A percentile compares a stretch with the other conserved stretches of the same genome.
These are phyloP conservation scores for Bubalus kerabau DNA, from an alignment of 2,113 vertebrate genomes.

Conservation along the genomic window DNA sequence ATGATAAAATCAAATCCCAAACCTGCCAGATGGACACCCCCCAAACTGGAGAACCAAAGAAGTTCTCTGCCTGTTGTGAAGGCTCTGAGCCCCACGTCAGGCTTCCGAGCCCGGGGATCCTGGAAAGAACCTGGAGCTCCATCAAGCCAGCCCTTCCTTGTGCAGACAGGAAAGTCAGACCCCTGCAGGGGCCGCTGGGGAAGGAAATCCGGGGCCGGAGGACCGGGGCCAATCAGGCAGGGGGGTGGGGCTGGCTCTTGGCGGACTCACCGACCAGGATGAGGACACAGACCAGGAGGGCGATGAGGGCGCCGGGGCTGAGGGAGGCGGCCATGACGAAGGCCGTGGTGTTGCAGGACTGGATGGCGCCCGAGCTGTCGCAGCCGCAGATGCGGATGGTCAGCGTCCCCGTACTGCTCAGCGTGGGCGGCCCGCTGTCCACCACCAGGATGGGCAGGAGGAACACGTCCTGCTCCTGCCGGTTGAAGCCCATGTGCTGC, in stretches of 20 bases:
- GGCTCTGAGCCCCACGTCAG: not conserved
- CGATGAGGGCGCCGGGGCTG: constrained; percentile 96
- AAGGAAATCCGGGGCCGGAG: not conserved
- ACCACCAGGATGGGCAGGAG: constrained; percentile 95
- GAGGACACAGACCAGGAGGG: constrained; percentile 94
- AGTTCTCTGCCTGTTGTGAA: not conserved
- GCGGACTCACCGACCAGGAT: constrained; percentile 93
- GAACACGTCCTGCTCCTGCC: constrained; percentile 95
- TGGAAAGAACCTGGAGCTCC: not conserved
- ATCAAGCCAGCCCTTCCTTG: not conserved
- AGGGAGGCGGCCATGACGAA: constrained; percentile 90
- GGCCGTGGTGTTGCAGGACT: constrained; percentile 95
- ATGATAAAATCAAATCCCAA: not conserved
- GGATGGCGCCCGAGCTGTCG: constrained; percentile 90
- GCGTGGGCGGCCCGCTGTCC: constrained; percentile 91
- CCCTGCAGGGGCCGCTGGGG: rapidly evolving
- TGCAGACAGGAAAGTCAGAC: not conserved
- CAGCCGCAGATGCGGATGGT: constrained; percentile 96
- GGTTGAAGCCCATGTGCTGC: constrained; percentile 91
- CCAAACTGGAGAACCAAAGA: not conserved
- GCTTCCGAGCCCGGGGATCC: not conserved
- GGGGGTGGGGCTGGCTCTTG: not conserved
- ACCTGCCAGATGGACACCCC: not conserved
- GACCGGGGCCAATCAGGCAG: rapidly evolving
- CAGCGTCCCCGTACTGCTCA: constrained; percentile 96